Evolutionary conservation across 2,888 invertebrate species (phyloP), one percentile per base, ranked within the genome.

Genomic region (Drosophila ezoana): DNA sequence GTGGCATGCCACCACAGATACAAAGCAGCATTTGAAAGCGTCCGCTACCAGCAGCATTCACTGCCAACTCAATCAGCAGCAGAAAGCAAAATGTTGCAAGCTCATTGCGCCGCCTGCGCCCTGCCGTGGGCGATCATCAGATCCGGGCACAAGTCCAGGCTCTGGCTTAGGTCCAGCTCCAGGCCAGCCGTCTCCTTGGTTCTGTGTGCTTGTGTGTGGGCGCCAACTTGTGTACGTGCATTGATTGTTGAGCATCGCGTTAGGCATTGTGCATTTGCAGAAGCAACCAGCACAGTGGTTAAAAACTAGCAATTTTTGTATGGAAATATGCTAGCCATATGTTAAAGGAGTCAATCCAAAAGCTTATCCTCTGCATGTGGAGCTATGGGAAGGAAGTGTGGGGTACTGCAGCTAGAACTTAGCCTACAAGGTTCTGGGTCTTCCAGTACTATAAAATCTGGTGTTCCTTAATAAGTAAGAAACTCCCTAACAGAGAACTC

Each of bases 31-130:
- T 70, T 73, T 70, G 71, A 66, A 72, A 67, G 59, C 38, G 18
- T 45, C 54, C 58, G 35, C 51, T 47, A 41, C 40, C 35, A 32
- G 4, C 65, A 20, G 18, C 35, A 49, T 16, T 38, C 18, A 20
- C 59, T 56, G 59, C 73, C 68, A 61, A 49, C 81, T 83, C 81
- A 86, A 70, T 76, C 76, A 49, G 41, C 43, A 44, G 13, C 38
- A 37, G 54, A 37, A 37, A 47, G 59, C 28, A 28, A 68, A 62
- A 74, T 64, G 48, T 79, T 79, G 76, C 67, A 66, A 75, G 63
- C 79, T 77, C 79, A 79, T 75, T 43, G 64, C 44, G 44, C 33
- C 37, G 33, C 32, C 49, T 37, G 44, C 28, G 10, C 38, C 28
- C 35, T 43, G 68, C 64, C 72, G 65, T 71, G 76, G 79, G 79